Evolutionary conservation across 2,888 invertebrate genomes (phyloP).

Genomic region (Protonemura montana): DNA sequence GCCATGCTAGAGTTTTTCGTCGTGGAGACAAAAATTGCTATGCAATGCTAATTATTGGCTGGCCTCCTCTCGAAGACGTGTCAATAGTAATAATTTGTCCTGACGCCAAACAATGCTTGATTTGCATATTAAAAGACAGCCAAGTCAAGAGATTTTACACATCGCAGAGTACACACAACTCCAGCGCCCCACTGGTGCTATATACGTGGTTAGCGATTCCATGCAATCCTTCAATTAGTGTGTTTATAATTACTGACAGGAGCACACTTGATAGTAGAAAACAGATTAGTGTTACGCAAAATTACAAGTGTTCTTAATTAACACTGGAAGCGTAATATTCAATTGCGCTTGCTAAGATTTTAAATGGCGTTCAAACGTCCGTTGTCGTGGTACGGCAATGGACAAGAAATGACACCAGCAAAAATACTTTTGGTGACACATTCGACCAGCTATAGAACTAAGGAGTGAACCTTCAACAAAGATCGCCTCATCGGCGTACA

Average conservation of each 20-base stretch:
- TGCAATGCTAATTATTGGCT: neutral
- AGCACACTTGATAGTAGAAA: neutral
- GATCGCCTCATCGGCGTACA: too few relatives aligned
- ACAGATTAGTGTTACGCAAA: neutral
- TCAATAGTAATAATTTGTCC: conserved; percentile 3
- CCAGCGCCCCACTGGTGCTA: neutral
- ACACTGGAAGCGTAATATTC: neutral
- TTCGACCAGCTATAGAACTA: too few relatives aligned
- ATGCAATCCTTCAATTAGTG: neutral
- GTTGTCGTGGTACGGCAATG: too few relatives aligned
- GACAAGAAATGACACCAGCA: too few relatives aligned
- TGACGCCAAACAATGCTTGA: neutral
- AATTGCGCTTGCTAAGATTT: neutral
- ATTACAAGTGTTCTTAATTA: neutral
- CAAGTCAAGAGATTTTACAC: conserved; percentile 12
- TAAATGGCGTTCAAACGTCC: too few relatives aligned
- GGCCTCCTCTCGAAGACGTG: neutral
- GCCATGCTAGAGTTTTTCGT: neutral
- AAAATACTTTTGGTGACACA: too few relatives aligned
- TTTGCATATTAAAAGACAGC: conserved; percentile 4
- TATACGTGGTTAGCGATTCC: neutral
- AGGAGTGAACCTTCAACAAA: too few relatives aligned
- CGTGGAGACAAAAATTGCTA: neutral
- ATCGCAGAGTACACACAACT: neutral
- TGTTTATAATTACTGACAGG: neutral